Conservation (phyloP, 2,113 vertebrate genomes). For the Hipposideros armiger region DNA sequence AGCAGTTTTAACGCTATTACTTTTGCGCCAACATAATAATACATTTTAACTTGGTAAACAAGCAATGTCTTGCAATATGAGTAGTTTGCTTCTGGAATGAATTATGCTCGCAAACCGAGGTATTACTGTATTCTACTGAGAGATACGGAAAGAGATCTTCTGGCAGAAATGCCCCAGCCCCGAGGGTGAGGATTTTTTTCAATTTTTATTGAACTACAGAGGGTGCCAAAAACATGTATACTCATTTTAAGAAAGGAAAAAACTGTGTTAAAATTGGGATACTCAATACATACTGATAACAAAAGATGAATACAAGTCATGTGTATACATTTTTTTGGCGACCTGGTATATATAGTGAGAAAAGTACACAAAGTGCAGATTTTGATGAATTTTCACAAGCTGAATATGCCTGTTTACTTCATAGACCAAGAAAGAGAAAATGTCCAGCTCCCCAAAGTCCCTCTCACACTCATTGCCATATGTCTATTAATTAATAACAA, state of each 20-base stretch:
- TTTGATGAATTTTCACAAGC: slow-evolving; percentile 8
- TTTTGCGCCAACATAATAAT: no score
- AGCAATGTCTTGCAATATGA: no score
- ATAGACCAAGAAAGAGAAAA: neutral
- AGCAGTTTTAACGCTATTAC: no score
- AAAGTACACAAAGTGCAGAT: neutral
- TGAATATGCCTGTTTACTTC: neutral
- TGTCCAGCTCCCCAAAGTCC: neutral
- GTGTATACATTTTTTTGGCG: no score
- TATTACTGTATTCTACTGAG: neutral
- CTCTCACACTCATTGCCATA: neutral
- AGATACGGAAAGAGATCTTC: neutral
- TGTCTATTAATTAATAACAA: neutral
- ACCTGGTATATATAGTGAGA: neutral
- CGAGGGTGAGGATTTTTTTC: neutral
- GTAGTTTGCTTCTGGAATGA: no score
- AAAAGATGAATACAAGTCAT: no score
- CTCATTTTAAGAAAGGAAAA: no score
- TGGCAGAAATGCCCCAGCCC: neutral
- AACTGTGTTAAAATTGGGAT: no score
- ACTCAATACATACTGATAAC: no score
- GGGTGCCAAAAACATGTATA: no score
- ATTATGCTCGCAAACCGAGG: no score
- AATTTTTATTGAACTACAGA: neutral
- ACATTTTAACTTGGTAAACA: no score